Percentiles rank a stretch among this genome's conserved stretches.
Conservation (phyloP, 2,113 vertebrate genomes). For the Sminthopsis crassicaudata region DNA sequence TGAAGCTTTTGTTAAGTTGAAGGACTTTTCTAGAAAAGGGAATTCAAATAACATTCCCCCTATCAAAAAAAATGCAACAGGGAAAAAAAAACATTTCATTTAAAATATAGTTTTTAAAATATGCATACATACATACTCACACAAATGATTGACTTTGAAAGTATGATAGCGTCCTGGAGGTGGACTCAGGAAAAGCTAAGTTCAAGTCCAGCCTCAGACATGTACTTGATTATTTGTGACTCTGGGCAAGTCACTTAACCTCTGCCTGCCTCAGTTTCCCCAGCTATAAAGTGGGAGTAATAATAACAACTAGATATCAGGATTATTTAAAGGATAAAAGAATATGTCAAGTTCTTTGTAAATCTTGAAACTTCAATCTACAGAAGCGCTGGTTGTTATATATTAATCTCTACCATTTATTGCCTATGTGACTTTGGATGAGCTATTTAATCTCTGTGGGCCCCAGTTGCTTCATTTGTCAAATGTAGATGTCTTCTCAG, state of each 20-base stretch:
- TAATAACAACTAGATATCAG: background rate
- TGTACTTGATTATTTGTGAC: background rate
- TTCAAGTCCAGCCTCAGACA: background rate
- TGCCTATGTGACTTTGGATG: background rate
- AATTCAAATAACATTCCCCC: background rate
- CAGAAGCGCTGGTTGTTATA: background rate
- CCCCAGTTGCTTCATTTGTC: background rate
- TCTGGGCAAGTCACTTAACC: background rate
- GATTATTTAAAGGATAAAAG: background rate
- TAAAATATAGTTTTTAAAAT: constrained; percentile 35
- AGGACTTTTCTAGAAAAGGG: constrained; percentile 23
- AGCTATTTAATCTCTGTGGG: background rate
- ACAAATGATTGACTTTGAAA: background rate
- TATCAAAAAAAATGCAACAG: background rate
- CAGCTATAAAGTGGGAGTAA: background rate
- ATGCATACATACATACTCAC: background rate
- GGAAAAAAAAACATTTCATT: background rate
- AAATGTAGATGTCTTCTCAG: background rate
- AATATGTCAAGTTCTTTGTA: background rate
- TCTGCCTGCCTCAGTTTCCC: background rate
- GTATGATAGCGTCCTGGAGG: background rate
- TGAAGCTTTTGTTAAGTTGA: background rate
- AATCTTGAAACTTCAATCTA: background rate
- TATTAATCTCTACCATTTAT: background rate
- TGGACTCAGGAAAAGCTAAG: background rate